Base-by-base conservation (phyloP, 2,888 invertebrate genomes). In the Anthophora plumipes region DNA sequence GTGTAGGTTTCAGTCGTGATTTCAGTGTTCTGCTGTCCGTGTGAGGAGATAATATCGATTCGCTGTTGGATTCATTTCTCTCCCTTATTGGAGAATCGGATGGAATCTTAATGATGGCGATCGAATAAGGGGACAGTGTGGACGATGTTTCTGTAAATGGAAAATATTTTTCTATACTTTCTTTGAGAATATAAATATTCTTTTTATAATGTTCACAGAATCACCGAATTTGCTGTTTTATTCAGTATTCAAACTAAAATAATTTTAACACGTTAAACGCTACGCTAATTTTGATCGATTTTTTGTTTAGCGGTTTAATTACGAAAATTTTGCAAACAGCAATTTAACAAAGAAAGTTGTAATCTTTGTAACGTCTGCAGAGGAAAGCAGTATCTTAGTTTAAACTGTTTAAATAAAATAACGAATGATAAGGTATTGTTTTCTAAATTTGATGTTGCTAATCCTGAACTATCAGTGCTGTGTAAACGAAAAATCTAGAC, bases 131-230 rank as follows among this genome's bases (percentile, higher is more conserved):
- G 7, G 60, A 20, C 8, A 55, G 14, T 7, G 71, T 55, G 7
- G 71, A 63, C 0, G 55, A 41, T n/a, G 31, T 39, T 48, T 73
- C 64, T 64, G 37, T 5, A 37, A 50, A 94, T 12, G 14, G 41
- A 6, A 52, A 31, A n/a, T 12, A 37, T 67, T 17, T 31, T 17
- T n/a, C 8, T n/a, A 2, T 50, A 20, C n/a, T n/a, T 50, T n/a
- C n/a, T 9, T 50, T 6, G 8, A 50, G 8, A 50, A n/a, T 50
- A 31, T 50, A 50, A 46, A 46, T 46, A 46, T 46, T 14, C 5
- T 17, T 14, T 14, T 17, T 46, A 46, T 1, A 7, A 46, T 17
- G 12, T 12, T 12, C 14, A 6, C 4, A 17, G 6, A 46, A 46
- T 46, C 7, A 46, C 17, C 14, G 6, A 14, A 46, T 46, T 46